These are phyloP conservation scores for Hoplias malabaricus DNA, from an alignment of 2,113 vertebrate species.

Conservation along the genomic window DNA sequence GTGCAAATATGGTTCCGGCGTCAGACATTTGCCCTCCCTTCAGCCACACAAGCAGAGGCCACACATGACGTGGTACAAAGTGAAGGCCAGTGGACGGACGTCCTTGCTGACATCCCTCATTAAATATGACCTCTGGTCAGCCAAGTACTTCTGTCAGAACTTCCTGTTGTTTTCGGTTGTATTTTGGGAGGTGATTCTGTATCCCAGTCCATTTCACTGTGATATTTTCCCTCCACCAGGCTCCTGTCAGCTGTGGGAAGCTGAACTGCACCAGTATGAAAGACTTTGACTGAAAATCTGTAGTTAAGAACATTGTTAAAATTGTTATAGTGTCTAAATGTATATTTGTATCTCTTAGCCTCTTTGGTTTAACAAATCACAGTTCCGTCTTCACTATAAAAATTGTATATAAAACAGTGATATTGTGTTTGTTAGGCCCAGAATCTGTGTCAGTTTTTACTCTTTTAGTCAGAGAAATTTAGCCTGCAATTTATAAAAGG, in stretches of 20 bases:
- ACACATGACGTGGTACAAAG: slow-evolving; percentile 24
- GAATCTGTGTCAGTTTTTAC: no score
- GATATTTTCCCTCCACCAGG: background rate
- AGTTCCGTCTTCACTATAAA: no score
- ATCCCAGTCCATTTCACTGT: no score
- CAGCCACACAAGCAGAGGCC: slow-evolving; percentile 39
- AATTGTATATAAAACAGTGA: no score
- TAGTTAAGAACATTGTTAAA: no score
- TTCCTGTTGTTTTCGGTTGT: background rate
- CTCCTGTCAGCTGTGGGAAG: background rate
- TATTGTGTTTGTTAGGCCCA: no score
- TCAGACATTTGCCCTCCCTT: background rate
- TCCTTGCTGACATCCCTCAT: background rate
- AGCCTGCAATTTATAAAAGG: no score
- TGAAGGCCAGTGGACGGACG: background rate
- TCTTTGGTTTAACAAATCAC: no score
- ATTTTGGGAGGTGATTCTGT: no score
- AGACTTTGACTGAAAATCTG: background rate
- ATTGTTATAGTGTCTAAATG: no score
- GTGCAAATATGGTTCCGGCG: background rate
- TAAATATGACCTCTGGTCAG: background rate
- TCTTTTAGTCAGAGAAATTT: no score
- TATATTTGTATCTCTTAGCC: no score
- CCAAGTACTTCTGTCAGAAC: background rate
- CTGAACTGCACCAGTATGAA: background rate